A percentile compares a stretch with the other conserved stretches of the same genome.
phyloP scores from a whole-genome alignment of 1,140 invertebrate genomes.

The Heliconius himera region DNA sequence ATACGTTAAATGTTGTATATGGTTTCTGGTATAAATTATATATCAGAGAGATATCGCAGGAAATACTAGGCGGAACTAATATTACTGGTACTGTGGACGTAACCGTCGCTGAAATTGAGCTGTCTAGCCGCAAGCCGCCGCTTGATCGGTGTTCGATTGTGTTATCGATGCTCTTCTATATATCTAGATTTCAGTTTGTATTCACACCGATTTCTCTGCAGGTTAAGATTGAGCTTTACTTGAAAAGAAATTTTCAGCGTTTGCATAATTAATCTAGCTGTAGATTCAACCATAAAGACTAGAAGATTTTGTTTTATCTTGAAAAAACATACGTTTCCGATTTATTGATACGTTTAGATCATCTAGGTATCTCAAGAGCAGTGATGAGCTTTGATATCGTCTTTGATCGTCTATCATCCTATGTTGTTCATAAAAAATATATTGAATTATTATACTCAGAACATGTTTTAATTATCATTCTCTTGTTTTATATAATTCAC shows the following conservation, averaged over 20 bases:
- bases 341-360: no score
- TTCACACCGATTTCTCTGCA: background rate
- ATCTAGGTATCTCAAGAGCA: no score
- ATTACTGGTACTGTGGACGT: slow-evolving; percentile 24
- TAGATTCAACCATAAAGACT: no score
- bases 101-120: slow-evolving; percentile 50
- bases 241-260: background rate
- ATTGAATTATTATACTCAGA: background rate
- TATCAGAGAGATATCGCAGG: background rate
- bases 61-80: slow-evolving; percentile 13
- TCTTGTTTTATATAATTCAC: background rate
- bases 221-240: background rate
- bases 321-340: no score
- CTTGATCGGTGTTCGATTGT: slow-evolving; percentile 47
- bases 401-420: no score
- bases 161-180: slow-evolving; percentile 49
- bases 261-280: background rate
- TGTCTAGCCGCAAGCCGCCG: slow-evolving; percentile 52
- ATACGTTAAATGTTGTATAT: no score
- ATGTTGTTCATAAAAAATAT: background rate
- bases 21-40: background rate
- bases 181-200: background rate
- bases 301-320: no score
- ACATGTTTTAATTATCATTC: background rate
- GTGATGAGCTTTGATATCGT: background rate